Evolutionary conservation across 2,888 invertebrate species (phyloP).

Genomic region (Mythimna ferrago): DNA sequence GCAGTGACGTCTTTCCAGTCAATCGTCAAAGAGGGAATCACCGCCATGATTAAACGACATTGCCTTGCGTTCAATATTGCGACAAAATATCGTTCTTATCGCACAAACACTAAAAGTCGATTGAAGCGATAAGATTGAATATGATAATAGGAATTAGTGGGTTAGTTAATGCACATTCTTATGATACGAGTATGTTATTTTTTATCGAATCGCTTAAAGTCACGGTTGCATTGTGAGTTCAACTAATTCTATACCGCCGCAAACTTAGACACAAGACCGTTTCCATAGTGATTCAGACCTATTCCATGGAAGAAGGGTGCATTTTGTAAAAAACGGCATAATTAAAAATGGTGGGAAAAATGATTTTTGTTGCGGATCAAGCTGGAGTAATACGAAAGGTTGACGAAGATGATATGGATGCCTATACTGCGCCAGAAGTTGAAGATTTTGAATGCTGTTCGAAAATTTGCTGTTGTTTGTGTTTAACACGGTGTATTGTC

Average conservation of each 20-base stretch:
- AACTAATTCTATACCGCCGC: not conserved
- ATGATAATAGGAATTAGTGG: not conserved
- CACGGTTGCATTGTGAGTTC: constrained; percentile 1
- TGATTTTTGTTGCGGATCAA: constrained; percentile 4
- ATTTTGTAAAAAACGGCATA: not conserved
- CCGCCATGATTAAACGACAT: too few species aligned
- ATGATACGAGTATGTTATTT: not conserved
- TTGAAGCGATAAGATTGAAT: not conserved
- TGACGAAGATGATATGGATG: not conserved
- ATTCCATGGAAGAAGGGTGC: too few species aligned
- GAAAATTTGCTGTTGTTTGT: not conserved
- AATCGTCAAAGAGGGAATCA: too few species aligned
- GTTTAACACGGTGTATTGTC: not conserved
- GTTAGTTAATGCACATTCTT: not conserved
- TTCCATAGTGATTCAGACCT: not conserved
- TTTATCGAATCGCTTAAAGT: not conserved
- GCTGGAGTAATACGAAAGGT: not conserved
- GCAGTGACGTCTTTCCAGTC: too few species aligned
- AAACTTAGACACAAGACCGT: not conserved
- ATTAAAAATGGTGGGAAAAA: not conserved
- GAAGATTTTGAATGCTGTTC: not conserved
- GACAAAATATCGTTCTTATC: not conserved
- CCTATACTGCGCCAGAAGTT: not conserved
- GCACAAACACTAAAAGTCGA: not conserved
- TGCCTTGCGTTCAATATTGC: too few species aligned